Percentiles rank a stretch among this genome's conserved stretches.
Conservation (phyloP, 2,888 invertebrate species). For the Dexiosoma caninum region DNA sequence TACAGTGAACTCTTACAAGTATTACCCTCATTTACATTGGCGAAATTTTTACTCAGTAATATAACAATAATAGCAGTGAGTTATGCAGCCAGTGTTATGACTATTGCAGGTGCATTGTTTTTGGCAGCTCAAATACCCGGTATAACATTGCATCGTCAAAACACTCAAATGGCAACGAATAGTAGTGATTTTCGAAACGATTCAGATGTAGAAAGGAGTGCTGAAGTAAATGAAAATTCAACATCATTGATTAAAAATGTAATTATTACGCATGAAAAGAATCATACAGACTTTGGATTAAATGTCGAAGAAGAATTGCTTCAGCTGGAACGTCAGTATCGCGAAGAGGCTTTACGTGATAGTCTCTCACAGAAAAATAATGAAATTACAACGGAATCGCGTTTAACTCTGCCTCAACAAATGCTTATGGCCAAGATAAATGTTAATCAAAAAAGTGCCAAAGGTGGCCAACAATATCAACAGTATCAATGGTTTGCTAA, state of each 20-base stretch:
- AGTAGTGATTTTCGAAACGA: conserved; percentile 1
- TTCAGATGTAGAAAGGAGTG: not conserved
- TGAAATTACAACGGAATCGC: conserved; percentile 65
- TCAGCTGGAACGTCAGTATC: conserved; percentile 71
- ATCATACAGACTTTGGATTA: conserved; percentile 67
- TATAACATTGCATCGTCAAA: conserved; percentile 74
- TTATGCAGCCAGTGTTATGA: conserved; percentile 77
- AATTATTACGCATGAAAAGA: conserved; percentile 24
- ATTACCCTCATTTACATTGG: conserved; percentile 74
- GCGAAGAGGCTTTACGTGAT: conserved; percentile 70
- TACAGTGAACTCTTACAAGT: conserved; percentile 85
- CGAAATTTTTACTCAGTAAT: conserved; percentile 73
- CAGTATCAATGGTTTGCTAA: conserved; percentile 70
- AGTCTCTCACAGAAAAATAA: conserved; percentile 67
- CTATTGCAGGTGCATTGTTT: conserved; percentile 78
- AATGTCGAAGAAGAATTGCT: conserved; percentile 74
- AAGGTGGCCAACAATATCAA: conserved; percentile 33
- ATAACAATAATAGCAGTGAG: conserved; percentile 75
- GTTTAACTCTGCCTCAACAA: conserved; percentile 61
- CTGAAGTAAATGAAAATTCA: conserved; percentile 4
- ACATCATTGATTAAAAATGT: not conserved
- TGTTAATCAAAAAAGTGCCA: conserved; percentile 57
- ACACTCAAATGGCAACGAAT: conserved; percentile 14
- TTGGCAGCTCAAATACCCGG: conserved; percentile 80
- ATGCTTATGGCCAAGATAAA: conserved; percentile 53